Evolutionary conservation across 2,888 invertebrate species (phyloP).

Genomic region (Caradrina clavipalpis): DNA sequence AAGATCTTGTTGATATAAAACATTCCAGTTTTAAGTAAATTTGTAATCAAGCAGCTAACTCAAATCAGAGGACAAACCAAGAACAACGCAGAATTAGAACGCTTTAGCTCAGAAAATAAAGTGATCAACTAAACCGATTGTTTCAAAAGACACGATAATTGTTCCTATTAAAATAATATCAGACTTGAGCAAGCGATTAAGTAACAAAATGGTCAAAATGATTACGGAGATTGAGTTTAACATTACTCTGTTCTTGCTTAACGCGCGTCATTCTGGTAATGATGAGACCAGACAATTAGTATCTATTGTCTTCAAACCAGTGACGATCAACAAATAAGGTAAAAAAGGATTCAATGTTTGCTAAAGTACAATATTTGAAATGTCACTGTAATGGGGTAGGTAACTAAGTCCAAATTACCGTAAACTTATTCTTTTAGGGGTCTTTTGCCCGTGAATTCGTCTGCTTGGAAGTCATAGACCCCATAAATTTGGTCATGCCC

Average conservation of each 20-base stretch:
- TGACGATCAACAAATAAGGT: background rate
- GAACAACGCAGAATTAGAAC: slow-evolving; percentile 1
- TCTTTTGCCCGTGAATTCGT: too few relatives aligned
- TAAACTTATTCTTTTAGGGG: too few relatives aligned
- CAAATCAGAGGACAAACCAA: slow-evolving; percentile 28
- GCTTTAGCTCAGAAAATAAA: slow-evolving; percentile 8
- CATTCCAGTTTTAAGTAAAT: background rate
- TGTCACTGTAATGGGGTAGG: too few relatives aligned
- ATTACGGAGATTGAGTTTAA: slow-evolving; percentile 22
- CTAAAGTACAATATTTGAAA: background rate
- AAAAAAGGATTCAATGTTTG: background rate
- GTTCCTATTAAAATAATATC: slow-evolving; percentile 52
- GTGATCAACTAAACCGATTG: slow-evolving; percentile 32
- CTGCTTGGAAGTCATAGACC: too few relatives aligned
- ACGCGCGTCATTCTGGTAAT: slow-evolving; percentile 4
- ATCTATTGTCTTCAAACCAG: slow-evolving; percentile 1
- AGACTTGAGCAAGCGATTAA: slow-evolving; percentile 26
- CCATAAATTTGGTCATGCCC: too few relatives aligned
- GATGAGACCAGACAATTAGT: slow-evolving; percentile 14
- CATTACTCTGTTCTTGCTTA: slow-evolving; percentile 16
- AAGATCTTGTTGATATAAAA: too few relatives aligned
- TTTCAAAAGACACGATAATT: slow-evolving; percentile 35
- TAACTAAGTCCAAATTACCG: too few relatives aligned
- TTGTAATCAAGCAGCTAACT: background rate
- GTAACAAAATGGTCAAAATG: slow-evolving; percentile 32